Conservation (phyloP, 2,797 vertebrate species). For the Phalloptychus januarius region DNA sequence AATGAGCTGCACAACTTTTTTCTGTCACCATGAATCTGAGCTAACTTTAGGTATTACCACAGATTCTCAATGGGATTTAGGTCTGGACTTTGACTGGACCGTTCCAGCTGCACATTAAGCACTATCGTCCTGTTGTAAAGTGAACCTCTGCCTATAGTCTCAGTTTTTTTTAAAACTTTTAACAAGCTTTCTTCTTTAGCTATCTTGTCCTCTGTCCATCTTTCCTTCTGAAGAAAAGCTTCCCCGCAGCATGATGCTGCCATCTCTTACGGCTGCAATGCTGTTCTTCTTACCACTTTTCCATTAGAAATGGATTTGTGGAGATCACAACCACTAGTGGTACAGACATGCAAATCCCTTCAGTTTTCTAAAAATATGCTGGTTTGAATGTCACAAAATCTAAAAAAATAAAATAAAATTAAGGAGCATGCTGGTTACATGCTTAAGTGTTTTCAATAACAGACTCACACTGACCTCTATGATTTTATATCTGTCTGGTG, state of each 20-base stretch:
- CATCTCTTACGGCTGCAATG: background rate
- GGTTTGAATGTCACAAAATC: background rate
- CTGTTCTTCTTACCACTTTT: background rate
- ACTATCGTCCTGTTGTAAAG: background rate
- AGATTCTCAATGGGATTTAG: background rate
- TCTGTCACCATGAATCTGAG: background rate
- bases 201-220: background rate
- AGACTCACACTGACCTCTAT: background rate
- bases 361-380: background rate
- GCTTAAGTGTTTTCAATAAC: background rate
- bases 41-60: background rate
- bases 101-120: background rate
- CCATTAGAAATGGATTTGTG: background rate
- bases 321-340: background rate
- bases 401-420: background rate
- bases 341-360: background rate
- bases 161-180: background rate
- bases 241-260: background rate
- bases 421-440: background rate
- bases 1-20: background rate
- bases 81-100: background rate
- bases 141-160: background rate
- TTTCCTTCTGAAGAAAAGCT: background rate
- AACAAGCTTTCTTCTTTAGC: background rate
- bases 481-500: background rate